phyloP scores from a whole-genome alignment of 2,888 invertebrate genomes.

The Tinea trinotella region DNA sequence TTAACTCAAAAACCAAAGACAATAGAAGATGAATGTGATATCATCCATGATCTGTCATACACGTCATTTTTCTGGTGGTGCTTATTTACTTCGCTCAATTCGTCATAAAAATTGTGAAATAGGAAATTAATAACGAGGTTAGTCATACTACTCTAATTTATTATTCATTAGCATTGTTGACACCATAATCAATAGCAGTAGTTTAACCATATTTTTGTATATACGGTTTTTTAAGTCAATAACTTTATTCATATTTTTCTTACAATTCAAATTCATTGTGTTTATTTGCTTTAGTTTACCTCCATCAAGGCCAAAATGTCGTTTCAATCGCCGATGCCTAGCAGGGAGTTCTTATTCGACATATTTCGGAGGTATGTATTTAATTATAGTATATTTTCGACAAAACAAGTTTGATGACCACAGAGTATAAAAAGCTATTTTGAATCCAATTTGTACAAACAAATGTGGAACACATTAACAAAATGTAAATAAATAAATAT shows the following conservation, averaged over 20 bases:
- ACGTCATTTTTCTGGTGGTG: not conserved
- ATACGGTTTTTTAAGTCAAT: not conserved
- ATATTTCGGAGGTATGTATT: slow-evolving; percentile 80
- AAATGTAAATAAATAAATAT: no score
- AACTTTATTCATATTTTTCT: not conserved
- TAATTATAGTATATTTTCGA: no score
- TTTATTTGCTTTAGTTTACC: slow-evolving; percentile 2
- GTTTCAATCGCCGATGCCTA: slow-evolving; percentile 80
- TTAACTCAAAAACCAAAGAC: no score
- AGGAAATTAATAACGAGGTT: not conserved
- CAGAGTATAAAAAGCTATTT: no score
- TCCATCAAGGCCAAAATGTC: slow-evolving; percentile 34
- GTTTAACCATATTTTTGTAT: not conserved
- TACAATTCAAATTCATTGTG: not conserved
- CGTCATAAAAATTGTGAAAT: not conserved
- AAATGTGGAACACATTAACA: no score
- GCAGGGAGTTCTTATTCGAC: slow-evolving; percentile 83
- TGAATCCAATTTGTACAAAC: no score
- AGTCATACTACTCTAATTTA: not conserved
- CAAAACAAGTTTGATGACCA: no score
- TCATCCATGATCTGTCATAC: not conserved
- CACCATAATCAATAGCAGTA: not conserved
- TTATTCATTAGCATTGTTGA: not conserved
- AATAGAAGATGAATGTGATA: no score
- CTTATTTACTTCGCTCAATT: not conserved